These are phyloP conservation scores for Phataginus tetradactyla DNA, from an alignment of 2,797 vertebrate genomes.

Conservation along the genomic window DNA sequence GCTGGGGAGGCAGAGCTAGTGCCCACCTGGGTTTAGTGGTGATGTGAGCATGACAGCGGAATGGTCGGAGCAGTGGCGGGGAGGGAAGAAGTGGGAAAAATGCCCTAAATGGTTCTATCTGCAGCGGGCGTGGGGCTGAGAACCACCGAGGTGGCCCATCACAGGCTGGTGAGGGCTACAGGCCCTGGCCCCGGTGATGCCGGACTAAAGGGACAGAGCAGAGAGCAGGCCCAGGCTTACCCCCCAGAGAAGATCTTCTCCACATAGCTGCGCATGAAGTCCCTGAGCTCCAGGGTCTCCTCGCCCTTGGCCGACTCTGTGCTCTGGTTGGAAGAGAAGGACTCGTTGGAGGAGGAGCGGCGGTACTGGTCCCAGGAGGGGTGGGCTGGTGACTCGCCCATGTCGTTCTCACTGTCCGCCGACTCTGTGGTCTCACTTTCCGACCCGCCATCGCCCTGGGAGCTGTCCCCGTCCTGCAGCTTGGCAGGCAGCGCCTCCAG, in stretches of 20 bases:
- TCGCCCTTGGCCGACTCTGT: conserved; percentile 87
- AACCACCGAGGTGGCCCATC: neutral
- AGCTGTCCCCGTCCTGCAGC: neutral
- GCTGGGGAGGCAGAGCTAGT: neutral
- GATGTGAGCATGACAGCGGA: fast-evolving
- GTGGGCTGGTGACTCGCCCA: conserved; percentile 87
- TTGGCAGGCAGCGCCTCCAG: neutral
- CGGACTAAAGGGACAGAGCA: too few species aligned
- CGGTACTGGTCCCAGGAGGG: conserved; percentile 86
- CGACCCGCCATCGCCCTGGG: neutral
- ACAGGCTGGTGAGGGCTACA: fast-evolving
- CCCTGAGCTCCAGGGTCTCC: conserved; percentile 86
- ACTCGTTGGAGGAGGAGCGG: conserved; percentile 91
- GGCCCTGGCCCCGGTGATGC: fast-evolving
- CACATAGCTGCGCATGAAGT: conserved; percentile 94
- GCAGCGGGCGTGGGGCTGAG: neutral
- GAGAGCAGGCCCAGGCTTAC: conserved; percentile 84
- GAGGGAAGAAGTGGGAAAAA: too few species aligned
- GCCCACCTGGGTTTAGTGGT: neutral
- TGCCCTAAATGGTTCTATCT: neutral
- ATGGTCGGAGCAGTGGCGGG: fast-evolving
- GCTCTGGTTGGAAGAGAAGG: conserved; percentile 93
- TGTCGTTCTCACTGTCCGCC: conserved; percentile 95
- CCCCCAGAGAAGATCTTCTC: conserved; percentile 94
- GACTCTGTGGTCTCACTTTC: conserved; percentile 96